Conservation (phyloP, 2,797 vertebrate species). For the Ataeniobius toweri region DNA sequence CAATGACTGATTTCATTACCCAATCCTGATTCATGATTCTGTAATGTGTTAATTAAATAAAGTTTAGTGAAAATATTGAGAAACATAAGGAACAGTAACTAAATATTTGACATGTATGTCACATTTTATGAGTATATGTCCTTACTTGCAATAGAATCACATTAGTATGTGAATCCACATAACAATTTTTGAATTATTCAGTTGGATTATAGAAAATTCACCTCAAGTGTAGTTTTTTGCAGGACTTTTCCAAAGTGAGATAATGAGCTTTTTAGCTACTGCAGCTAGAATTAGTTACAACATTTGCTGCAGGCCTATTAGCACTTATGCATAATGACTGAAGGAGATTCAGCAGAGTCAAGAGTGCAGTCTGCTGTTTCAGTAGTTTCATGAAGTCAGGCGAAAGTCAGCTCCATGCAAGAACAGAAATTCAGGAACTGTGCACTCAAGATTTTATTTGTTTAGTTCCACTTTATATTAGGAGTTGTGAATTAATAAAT, state of each 20-base stretch:
- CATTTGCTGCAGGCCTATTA: slow-evolving; percentile 4
- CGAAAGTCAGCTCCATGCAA: not conserved
- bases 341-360: slow-evolving; percentile 4
- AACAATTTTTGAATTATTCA: not conserved
- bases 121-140: not conserved
- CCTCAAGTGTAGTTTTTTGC: not conserved
- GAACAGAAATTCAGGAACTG: not conserved
- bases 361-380: not conserved
- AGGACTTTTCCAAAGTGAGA: not conserved
- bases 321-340: not conserved
- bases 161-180: not conserved
- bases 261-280: not conserved
- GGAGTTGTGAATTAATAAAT: not conserved
- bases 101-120: not conserved
- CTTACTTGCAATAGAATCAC: not conserved
- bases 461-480: not conserved
- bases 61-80: not conserved
- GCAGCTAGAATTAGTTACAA: not conserved
- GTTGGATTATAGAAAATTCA: slow-evolving; percentile 1
- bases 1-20: not conserved
- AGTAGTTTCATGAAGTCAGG: not conserved
- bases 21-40: not conserved
- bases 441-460: not conserved
- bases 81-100: too few species aligned
- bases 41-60: not conserved